Evolutionary conservation across 1,140 invertebrate species (phyloP), one percentile per base, ranked within the genome.

Genomic region (Drosophila micromelanica): DNA sequence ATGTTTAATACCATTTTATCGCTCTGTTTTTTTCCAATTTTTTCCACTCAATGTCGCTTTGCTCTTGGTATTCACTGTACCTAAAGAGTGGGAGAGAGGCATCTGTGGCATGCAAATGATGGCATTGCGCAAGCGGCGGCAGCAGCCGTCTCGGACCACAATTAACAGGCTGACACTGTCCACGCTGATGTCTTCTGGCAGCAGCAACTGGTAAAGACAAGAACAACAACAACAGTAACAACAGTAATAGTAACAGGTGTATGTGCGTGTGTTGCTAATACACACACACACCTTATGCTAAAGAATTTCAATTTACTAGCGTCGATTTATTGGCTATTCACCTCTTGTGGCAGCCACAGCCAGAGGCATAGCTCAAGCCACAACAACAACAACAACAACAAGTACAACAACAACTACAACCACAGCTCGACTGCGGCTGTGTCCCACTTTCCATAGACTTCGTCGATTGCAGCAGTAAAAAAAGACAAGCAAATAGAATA

Each of bases 321-420:
- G 80, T 82, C 80, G 80, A 91, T 91, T 91, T 91, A 91, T 91
- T 91, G 89, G 89, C 89, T 91, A 91, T 91, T 91, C 89, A 91
- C 89, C 89, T 91, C 77, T 82, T 73, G 82, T 69, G 67, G 73
- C 74, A 78, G 78, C 48, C n/a, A 37, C 60, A 15, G 43, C 5
- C 27, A 23, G 20, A 23, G 20, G 20, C 20, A 23, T 23, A 23
- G 20, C 17, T n/a, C n/a, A n/a, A n/a, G n/a, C n/a, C n/a, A n/a
- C n/a, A n/a, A 13, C 32, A 46, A 13, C 15, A 7, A 51, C 43
- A 12, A 37, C 32, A 37, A 43, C 40, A 12, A 43, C 42, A 59
- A 32, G 0, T 27, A 5, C 23, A 12, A 15, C 46, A 7, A 20
- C 43, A 12, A 15, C 52, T 30, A 15, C 56, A 11, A 23, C 43